Evolutionary conservation across 2,797 vertebrate species (phyloP).

Genomic region (Thalassophryne amazonica): DNA sequence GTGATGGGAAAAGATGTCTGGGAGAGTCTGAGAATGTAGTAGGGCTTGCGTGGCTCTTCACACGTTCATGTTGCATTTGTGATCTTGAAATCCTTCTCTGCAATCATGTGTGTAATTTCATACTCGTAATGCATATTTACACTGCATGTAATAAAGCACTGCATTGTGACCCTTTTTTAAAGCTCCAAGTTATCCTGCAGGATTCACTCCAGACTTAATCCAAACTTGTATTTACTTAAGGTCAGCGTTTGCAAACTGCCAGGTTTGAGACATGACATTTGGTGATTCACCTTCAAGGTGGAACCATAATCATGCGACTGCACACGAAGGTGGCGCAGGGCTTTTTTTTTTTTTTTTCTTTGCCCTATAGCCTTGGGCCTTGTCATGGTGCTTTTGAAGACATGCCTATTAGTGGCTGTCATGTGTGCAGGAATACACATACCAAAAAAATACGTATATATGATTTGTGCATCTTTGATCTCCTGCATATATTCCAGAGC

Average conservation of each 20-base stretch:
- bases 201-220: slow-evolving; percentile 4
- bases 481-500: slow-evolving; percentile 50
- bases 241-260: slow-evolving; percentile 28
- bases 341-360: too few relatives aligned
- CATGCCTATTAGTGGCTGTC: slow-evolving; percentile 49
- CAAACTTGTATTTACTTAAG: slow-evolving; percentile 22
- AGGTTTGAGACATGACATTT: slow-evolving; percentile 14
- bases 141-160: background rate
- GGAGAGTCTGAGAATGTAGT: too few relatives aligned
- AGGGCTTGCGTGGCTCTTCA: too few relatives aligned
- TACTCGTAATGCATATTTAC: background rate
- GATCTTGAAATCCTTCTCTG: background rate
- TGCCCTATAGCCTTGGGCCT: slow-evolving; percentile 36
- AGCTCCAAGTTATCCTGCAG: too few relatives aligned
- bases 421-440: slow-evolving; percentile 35
- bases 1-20: too few relatives aligned
- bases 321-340: slow-evolving; percentile 22
- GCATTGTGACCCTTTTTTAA: background rate
- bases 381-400: slow-evolving; percentile 54
- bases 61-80: too few relatives aligned
- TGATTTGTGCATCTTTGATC: slow-evolving; percentile 60
- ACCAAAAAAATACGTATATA: too few relatives aligned
- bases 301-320: slow-evolving; percentile 13
- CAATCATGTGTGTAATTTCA: background rate
- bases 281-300: slow-evolving; percentile 38